Base-by-base conservation (phyloP, 2,113 vertebrate genomes). In the Ammodytes marinus region DNA sequence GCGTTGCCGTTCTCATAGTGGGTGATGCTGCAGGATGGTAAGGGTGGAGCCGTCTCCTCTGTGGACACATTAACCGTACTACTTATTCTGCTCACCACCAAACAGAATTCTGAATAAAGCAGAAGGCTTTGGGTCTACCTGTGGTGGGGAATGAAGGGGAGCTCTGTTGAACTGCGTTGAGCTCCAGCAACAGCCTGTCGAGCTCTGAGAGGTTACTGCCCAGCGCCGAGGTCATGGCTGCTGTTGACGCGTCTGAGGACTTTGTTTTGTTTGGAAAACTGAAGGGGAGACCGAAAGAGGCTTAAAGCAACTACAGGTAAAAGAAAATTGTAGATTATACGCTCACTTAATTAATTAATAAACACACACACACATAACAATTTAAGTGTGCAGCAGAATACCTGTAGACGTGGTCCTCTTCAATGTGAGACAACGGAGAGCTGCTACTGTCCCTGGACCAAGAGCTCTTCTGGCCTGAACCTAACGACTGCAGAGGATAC, bases 351-450 rank as follows among this genome's bases (percentile, higher is more conserved):
- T 4, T 1, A 27, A 27, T 27, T 59, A 3, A 4, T 4, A 2
- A 27, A 27, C 2, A 27, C 27, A 27, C 27, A 27, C 27, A 53
- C 2, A 19, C 14, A 63, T 8, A 46, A 53, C 8, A 37, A 64
- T 7, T 46, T 0, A 10, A 39, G 59, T 5, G 49, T 63, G 43
- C 4, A 2, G 43, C 42, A 12, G 37, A 66, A 8, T 95, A 99
- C 98, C 98, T 99, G 94, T 99, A 99, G 54, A 99, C 97, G 95
- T 99, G 97, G 63, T 99, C 98, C 86, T 99, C 98, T 92, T 99
- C 98, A 11, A 93, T 82, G 42, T 94, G 94, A 89, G 96, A 91
- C 6, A 94, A 82, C 0, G 96, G 94, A 64, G 96, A 95, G 79
- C 95, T 94, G 58, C 93, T 90, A 65, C 94, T 88, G 88, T 98